Base-by-base conservation (phyloP, 2,113 vertebrate genomes). In the Pycnonotus jocosus region DNA sequence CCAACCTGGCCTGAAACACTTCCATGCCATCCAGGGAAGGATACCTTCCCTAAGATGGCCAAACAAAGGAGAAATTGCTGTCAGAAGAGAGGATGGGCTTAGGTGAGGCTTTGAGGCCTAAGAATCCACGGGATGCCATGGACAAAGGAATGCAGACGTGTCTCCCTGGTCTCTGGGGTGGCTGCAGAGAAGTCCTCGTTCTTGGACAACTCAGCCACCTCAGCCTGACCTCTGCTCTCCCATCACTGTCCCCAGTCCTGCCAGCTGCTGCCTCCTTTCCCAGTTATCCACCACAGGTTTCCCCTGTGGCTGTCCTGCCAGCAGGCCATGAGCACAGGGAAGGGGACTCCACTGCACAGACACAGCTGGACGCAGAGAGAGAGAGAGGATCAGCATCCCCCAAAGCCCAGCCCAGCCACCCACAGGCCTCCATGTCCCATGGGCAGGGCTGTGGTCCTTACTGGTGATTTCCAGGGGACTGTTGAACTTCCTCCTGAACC, bases 401-500 rank as follows among this genome's bases (percentile, higher is more conserved):
- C 19, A 44, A 54, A 88, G 6, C 16, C 38, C 54, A 57, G 37
- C 33, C 17, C 56, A 51, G 25, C 33, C 42, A 4, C 42, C 12
- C 31, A 12, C 13, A 31, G 23, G 9, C 23, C 17, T 57, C 70
- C 47, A 14, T 16, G 9, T 65, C 58, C 48, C 19, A 3, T 0
- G 0, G 12, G 13, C 22, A 54, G 42, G 62, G 19, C 31, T 0
- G 0, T 1, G 15, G 1, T 33, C 37, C 97, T 98, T 87, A 98
- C 98, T 86, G 20, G 87, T 33, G 48, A 86, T 74, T 71, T 84
- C 78, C 2, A 96, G 51, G 15, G 96, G 83, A 13, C 80, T n/a
- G 71, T 93, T 91, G 90, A 97, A 90, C 87, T 97, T 97, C 78
- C 45, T 95, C 77, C 90, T 96, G 47, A 96, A 94, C 15, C 84